Evolutionary conservation across 2,888 invertebrate species (phyloP), one percentile per base, ranked within the genome.

Genomic region (Ptychoptera contaminata): DNA sequence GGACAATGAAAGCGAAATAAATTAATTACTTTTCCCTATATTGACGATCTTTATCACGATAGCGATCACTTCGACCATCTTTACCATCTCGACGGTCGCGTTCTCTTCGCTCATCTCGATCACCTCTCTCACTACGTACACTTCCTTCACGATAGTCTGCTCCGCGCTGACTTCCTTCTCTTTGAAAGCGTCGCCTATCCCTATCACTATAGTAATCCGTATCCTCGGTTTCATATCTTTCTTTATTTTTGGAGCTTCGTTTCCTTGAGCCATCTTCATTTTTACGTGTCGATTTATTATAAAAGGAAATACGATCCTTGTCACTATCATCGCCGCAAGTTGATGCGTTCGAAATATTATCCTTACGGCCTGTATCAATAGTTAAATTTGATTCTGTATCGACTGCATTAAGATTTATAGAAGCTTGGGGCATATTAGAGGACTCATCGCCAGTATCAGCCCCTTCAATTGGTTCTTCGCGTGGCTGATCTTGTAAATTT

Each of bases 161-260:
- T n/a, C 49, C 40, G 8, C 60, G 55, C 6, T 54, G 55, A 48
- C 58, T 59, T 3, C 71, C 70, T 53, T 73, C 73, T 36, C 72
- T 62, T 15, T 37, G 34, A 56, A 69, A 68, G 14, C 68, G 64
- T 50, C 72, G 71, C 48, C 70, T 67, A 50, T 77, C 77, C 47
- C 72, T 68, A 59, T 78, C 77, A 59, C 77, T 77, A 54, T 72
- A 75, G 60, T 73, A 76, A 57, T 78, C 76, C 3, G 76, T 73
- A 53, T 78, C 79, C 44, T 79, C 78, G 1, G 73, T 71, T 50
- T 77, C 76, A 57, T 75, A 76, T 46, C 71, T 62, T 44, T 65
- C 68, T 49, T 67, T 63, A 45, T 68, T 62, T 31, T 59, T 56
- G 53, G 63, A 59, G 52, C 45, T 32, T 38, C 44, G 11, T 39